Base-by-base conservation (phyloP, 2,888 invertebrate species). In the Temnothorax ravouxi region DNA sequence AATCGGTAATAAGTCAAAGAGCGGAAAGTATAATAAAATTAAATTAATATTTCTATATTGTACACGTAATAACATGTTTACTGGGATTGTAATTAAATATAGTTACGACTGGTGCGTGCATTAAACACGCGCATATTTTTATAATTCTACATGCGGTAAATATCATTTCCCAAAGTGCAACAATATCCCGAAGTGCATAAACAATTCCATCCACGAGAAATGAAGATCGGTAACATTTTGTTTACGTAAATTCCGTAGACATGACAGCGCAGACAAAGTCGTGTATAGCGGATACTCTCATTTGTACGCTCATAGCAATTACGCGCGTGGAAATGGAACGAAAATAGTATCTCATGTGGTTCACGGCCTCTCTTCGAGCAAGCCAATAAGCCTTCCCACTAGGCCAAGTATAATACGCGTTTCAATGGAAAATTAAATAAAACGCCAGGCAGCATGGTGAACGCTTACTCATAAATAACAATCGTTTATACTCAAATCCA, bases 271-370 rank as follows among this genome's bases (percentile, higher is more conserved):
- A 47, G 71, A 66, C 52, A 41, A 5, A 59, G 21, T 9, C 44
- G 29, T 47, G 69, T 18, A 21, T 21, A 44, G 34, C 47, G 72
- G 59, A 38, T 52, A 59, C 4, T 50, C 47, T 54, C 72, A 71
- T 59, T 71, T 47, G 79, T n/a, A 29, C n/a, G 47, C 59, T 50
- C 59, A 25, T 38, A 38, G 59, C 50, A 80, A 79, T 71, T 79
- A 79, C 72, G 47, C 47, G 34, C 34, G 72, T 79, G 71, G 71
- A 71, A 79, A 79, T 79, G 72, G 56, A 79, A 79, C 79, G 72
- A 79, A 79, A 79, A 79, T 79, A 79, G 79, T 79, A 69, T 69
- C 77, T 34, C 71, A 15, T 2, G 72, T 11, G 47, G 79, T 59
- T 71, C 72, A 72, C 21, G 71, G 18, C 2, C 56, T 67, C 47